Conservation (phyloP, 53 echinoderm and acorn worm species). For the Arbacia lixula region DNA sequence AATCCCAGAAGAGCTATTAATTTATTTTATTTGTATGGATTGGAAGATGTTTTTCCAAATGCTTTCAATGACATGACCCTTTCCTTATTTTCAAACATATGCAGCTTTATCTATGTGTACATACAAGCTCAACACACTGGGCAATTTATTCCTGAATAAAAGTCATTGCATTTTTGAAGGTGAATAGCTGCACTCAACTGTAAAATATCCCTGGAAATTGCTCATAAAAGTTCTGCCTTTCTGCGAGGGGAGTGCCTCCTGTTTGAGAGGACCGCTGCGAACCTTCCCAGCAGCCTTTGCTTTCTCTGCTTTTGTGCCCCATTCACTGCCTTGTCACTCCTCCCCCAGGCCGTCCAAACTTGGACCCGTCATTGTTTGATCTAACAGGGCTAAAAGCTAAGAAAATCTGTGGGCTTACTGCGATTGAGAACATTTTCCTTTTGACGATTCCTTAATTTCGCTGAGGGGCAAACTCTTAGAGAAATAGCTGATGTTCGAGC, state of each 20-base stretch:
- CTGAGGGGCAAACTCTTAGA: constrained; percentile 10
- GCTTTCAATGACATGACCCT: no score
- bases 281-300: constrained; percentile 1
- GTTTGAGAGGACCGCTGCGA: neutral
- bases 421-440: constrained; percentile 21
- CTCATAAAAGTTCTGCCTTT: constrained; percentile 30
- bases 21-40: no score
- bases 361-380: neutral
- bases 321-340: constrained; percentile 29
- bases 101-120: no score
- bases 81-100: no score
- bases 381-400: neutral
- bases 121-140: no score
- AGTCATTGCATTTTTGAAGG: neutral
- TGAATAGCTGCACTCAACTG: constrained; percentile 25
- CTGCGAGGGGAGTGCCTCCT: neutral
- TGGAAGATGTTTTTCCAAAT: no score
- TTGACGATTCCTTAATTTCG: neutral
- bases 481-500: neutral
- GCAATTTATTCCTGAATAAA: constrained; percentile 32
- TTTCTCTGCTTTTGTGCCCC: constrained; percentile 8
- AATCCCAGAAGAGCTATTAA: no score
- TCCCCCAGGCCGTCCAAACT: constrained; percentile 9
- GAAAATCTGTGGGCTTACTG: neutral
- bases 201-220: constrained; percentile 50